These are phyloP conservation scores for Tricholauxania praeusta DNA, from an alignment of 2,888 invertebrate genomes.

Conservation along the genomic window DNA sequence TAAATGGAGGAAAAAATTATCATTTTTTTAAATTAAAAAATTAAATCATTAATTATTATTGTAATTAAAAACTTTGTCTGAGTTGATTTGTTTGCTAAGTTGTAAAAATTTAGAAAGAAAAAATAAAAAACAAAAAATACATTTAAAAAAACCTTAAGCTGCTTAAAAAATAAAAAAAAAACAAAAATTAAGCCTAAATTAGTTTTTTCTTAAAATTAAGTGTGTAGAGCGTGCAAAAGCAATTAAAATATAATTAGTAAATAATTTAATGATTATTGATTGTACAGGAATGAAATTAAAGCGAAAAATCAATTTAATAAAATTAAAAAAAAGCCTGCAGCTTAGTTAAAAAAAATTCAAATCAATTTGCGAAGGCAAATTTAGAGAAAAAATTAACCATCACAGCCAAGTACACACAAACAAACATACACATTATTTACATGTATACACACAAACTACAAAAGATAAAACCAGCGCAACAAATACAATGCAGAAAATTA, in stretches of 20 bases:
- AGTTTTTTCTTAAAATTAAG: background rate
- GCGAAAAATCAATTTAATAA: slow-evolving; percentile 10
- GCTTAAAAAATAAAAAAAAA: slow-evolving; percentile 9
- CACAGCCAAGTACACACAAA: slow-evolving; percentile 4
- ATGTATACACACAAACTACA: slow-evolving; percentile 1
- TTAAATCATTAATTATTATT: slow-evolving; percentile 24
- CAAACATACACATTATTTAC: background rate
- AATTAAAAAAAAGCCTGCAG: background rate
- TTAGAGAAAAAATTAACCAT: too few relatives aligned
- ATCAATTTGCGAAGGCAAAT: too few relatives aligned
- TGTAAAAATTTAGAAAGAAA: slow-evolving; percentile 7
- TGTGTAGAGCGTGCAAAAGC: slow-evolving; percentile 6
- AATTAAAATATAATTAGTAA: background rate
- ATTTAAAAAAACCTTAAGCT: background rate
- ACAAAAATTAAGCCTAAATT: background rate
- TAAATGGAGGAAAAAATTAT: too few relatives aligned
- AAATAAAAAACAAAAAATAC: background rate
- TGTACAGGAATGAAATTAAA: slow-evolving; percentile 14
- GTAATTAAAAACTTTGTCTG: slow-evolving; percentile 8
- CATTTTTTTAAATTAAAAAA: slow-evolving; percentile 21
- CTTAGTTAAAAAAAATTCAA: background rate
- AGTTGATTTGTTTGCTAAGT: slow-evolving; percentile 9
- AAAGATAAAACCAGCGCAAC: background rate
- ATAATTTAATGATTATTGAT: background rate
- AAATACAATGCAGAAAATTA: background rate